phyloP scores from a whole-genome alignment of 2,888 invertebrate species.

The Cheilosia scutellata region DNA sequence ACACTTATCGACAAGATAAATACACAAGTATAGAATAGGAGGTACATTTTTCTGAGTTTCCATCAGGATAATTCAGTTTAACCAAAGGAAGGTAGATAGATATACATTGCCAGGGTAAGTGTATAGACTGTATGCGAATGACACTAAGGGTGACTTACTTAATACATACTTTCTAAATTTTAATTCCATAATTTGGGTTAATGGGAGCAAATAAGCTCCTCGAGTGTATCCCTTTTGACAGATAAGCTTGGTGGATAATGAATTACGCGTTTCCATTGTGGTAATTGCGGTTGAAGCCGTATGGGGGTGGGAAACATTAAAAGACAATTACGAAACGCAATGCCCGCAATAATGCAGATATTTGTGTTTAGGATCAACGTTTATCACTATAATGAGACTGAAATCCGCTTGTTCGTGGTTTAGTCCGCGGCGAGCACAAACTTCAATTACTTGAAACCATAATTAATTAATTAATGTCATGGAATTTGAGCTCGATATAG shows the following conservation, averaged over 20 bases:
- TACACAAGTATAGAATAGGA: neutral
- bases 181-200: slow-evolving; percentile 51
- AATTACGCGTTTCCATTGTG: slow-evolving; percentile 25
- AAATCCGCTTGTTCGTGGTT: slow-evolving; percentile 14
- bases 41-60: slow-evolving; percentile 3
- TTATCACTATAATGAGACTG: slow-evolving; percentile 20
- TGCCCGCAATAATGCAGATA: slow-evolving; percentile 21
- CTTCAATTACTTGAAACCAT: slow-evolving; percentile 38
- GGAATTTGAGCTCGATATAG: slow-evolving; percentile 8
- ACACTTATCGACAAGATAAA: slow-evolving; percentile 63
- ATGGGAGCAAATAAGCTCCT: slow-evolving; percentile 28
- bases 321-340: slow-evolving; percentile 20
- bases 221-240: slow-evolving; percentile 9
- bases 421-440: slow-evolving; percentile 21
- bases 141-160: too few species aligned
- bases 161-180: slow-evolving; percentile 24
- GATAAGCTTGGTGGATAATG: neutral
- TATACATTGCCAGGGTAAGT: too few species aligned
- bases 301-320: neutral
- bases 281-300: slow-evolving; percentile 35
- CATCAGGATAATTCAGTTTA: slow-evolving; percentile 17
- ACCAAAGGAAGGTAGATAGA: too few species aligned
- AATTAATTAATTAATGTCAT: slow-evolving; percentile 42
- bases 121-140: too few species aligned
- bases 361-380: slow-evolving; percentile 41